A percentile compares a stretch with the other conserved stretches of the same genome.
Evolutionary conservation across 2,113 vertebrate species (phyloP).

Genomic region (Entosphenus tridentatus): DNA sequence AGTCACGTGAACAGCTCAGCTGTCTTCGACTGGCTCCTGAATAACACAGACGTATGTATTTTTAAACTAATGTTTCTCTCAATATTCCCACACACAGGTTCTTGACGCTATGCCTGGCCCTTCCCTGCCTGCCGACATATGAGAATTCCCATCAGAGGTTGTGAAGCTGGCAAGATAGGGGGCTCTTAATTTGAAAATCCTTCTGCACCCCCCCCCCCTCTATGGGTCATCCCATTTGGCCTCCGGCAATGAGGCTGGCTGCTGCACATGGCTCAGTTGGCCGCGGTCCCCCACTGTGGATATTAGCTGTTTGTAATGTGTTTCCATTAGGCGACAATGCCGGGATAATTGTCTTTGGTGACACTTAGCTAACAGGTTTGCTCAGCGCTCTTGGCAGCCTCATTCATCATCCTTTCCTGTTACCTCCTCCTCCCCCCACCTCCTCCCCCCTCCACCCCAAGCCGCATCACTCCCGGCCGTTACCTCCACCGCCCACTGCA

Average conservation of each 20-base stretch:
- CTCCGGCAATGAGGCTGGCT: conserved; percentile 53
- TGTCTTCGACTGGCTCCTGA: no score
- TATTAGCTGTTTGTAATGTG: conserved; percentile 85
- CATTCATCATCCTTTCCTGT: conserved; percentile 56
- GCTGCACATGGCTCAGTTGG: conserved; percentile 42
- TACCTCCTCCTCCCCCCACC: neutral
- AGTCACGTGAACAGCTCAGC: no score
- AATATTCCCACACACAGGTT: no score
- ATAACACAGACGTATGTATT: no score
- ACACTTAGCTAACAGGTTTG: conserved; percentile 97
- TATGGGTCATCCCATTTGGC: conserved; percentile 39
- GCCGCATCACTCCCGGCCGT: no score
- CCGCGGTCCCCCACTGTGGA: conserved; percentile 74
- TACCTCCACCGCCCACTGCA: neutral
- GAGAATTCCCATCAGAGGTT: no score
- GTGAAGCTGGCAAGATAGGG: no score
- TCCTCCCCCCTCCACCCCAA: no score
- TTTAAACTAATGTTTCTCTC: no score
- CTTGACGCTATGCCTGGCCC: no score
- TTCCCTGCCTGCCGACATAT: no score
- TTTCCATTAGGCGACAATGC: conserved; percentile 89
- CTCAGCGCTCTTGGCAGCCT: conserved; percentile 72
- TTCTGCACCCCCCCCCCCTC: conserved; percentile 12
- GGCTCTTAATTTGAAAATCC: no score
- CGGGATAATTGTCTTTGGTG: conserved; percentile 91